Base-by-base conservation (phyloP, 2,888 invertebrate species). In the Cinara cedri region DNA sequence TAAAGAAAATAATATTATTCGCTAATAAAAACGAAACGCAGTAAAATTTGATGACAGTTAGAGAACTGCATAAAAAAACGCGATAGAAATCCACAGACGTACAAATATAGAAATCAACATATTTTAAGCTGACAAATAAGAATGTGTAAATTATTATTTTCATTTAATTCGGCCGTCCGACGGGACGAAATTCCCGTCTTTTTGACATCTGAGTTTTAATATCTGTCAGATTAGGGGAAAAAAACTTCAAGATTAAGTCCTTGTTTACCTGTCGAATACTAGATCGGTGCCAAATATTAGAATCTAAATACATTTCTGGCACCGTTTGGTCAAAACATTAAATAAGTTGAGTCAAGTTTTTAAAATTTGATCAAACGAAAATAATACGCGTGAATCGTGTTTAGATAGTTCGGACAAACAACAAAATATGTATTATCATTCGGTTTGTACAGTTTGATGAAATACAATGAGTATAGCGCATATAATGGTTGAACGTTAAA, bases 301-400 rank as follows among this genome's bases (percentile, higher is more conserved):
- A 21, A 42, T 44, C 44, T 14, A 55, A 44, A 71, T 71, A 55
- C 71, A 71, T 71, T 71, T 71, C 71, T 55, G 55, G 71, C 16
- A 44, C 21, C 21, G 11, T 71, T 21, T 57, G 55, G 21, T 55
- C 55, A 44, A 71, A 55, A 71, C 55, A 71, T 71, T 57, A 9
- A 54, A 44, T 24, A 55, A 10, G 44, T 71, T 71, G 42, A 70
- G 70, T 55, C 44, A 71, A 71, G 55, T 55, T 70, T n/a, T 54
- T 4, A 19, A 13, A 51, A 70, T 70, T 26, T n/a, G 34, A 4
- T 19, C 8, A 13, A 3, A 19, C n/a, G 51, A 54, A 54, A 70
- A 51, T 51, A 68, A 51, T 26, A 34, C 8, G 16, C 26, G 11
- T n/a, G n/a, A 19, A 26, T 19, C 1, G 13, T 44, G 34, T 3